Evolutionary conservation across 1,140 invertebrate genomes (phyloP).

Genomic region (Epicauta chinensis): DNA sequence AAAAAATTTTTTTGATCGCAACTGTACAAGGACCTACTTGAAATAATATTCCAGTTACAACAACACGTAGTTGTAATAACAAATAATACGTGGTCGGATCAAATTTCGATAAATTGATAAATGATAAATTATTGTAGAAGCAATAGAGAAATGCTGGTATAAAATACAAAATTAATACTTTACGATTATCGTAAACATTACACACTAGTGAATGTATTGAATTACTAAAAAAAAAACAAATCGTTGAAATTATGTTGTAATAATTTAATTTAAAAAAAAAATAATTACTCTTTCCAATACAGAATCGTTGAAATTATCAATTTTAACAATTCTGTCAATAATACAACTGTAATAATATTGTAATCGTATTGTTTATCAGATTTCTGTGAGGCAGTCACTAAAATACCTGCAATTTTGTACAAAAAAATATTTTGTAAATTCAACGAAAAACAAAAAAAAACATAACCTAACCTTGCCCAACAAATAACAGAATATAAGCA

Average conservation of each 20-base stretch:
- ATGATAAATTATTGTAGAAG: conserved; percentile 92
- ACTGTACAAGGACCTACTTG: conserved; percentile 59
- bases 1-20: conserved; percentile 2
- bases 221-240: conserved; percentile 44
- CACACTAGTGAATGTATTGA: conserved; percentile 45
- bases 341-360: conserved; percentile 80
- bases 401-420: conserved; percentile 70
- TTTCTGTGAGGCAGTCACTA: conserved; percentile 84
- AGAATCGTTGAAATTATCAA: conserved; percentile 63
- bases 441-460: neutral
- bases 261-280: conserved; percentile 7
- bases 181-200: conserved; percentile 53
- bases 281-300: conserved; percentile 66
- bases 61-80: conserved; percentile 86
- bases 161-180: conserved; percentile 78
- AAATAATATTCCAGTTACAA: conserved; percentile 87
- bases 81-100: conserved; percentile 94
- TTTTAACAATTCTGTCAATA: conserved; percentile 84
- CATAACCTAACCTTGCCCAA: conserved; percentile 66
- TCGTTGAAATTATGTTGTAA: conserved; percentile 7
- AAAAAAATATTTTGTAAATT: neutral
- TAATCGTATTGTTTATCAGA: conserved; percentile 76
- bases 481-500: conserved; percentile 70
- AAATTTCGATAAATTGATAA: conserved; percentile 82
- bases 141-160: conserved; percentile 88